Percentiles rank a stretch among this genome's conserved stretches.
phyloP scores from a whole-genome alignment of 2,888 invertebrate genomes.

The Plebejus argus region DNA sequence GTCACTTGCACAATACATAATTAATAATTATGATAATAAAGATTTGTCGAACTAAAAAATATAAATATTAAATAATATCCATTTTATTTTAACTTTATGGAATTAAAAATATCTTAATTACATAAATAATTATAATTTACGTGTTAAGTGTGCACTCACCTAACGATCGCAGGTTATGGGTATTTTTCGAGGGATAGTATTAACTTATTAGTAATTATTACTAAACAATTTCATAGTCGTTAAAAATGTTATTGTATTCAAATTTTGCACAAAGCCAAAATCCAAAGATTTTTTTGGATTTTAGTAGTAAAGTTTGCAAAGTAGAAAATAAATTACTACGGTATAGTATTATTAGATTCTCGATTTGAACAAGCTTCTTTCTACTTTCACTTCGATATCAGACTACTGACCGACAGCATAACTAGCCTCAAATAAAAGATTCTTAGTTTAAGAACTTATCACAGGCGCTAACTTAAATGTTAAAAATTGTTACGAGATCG shows the following conservation, averaged over 20 bases:
- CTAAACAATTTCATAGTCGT: background rate
- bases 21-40: background rate
- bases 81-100: background rate
- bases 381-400: background rate
- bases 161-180: background rate
- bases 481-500: constrained; percentile 8
- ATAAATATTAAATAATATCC: background rate
- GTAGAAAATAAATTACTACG: background rate
- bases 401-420: background rate
- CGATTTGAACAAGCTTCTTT: background rate
- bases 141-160: background rate
- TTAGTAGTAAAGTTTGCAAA: background rate
- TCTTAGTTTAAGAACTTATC: constrained; percentile 22
- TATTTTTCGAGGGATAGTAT: background rate
- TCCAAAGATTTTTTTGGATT: background rate
- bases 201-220: background rate
- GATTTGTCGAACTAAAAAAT: background rate
- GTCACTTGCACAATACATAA: background rate
- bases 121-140: background rate
- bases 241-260: background rate
- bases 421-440: constrained; percentile 25
- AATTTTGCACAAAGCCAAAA: background rate
- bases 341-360: background rate
- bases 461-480: constrained; percentile 18
- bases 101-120: background rate